A percentile compares a stretch with the other conserved stretches of the same genome.
These are phyloP conservation scores for Sakesphorus luctuosus DNA, from an alignment of 2,113 vertebrate species.

Conservation along the genomic window DNA sequence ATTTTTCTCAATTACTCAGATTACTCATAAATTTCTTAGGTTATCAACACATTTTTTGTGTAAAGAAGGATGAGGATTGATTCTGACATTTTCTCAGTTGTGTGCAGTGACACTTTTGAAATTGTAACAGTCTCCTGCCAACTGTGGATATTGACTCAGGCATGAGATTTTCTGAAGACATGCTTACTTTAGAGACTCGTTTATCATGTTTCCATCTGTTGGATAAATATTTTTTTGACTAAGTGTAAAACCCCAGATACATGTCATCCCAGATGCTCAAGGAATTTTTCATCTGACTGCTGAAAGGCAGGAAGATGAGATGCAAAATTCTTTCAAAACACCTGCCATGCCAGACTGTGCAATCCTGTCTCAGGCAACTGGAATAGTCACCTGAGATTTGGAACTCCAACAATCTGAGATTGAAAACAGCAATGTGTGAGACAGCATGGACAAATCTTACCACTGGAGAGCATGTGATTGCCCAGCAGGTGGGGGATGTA, in stretches of 20 bases:
- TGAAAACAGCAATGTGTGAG: neutral
- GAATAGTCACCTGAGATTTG: neutral
- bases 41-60: neutral
- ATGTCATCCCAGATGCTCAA: neutral
- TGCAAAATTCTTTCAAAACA: neutral
- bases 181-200: conserved; percentile 34
- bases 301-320: neutral
- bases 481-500: conserved; percentile 46
- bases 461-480: neutral
- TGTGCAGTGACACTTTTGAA: neutral
- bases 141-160: conserved; percentile 20
- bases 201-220: conserved; percentile 59
- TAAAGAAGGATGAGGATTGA: neutral
- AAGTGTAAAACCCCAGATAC: conserved; percentile 38
- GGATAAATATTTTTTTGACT: conserved; percentile 53
- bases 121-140: neutral
- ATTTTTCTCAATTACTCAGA: conserved; percentile 49
- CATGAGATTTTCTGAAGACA: conserved; percentile 26
- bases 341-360: neutral
- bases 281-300: neutral
- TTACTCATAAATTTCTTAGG: neutral
- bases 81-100: conserved; percentile 45
- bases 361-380: neutral
- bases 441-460: neutral
- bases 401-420: neutral